These are phyloP conservation scores for Leptopilina clavipes DNA, from an alignment of 1,140 invertebrate genomes.

Conservation along the genomic window DNA sequence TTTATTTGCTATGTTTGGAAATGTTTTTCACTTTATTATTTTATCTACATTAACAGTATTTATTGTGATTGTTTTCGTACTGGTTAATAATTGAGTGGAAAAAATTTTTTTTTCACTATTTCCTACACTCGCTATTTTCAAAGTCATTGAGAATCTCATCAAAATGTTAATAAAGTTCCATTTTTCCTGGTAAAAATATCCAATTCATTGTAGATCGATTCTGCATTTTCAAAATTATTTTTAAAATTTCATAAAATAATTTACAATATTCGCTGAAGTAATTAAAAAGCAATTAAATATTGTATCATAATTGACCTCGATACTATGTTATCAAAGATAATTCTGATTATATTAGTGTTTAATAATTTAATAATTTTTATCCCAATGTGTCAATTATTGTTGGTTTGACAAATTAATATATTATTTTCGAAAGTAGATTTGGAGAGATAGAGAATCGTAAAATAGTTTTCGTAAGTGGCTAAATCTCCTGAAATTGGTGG, in stretches of 20 bases:
- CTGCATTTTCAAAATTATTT: background rate
- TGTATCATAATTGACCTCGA: no score
- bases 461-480: background rate
- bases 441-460: background rate
- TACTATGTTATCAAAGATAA: no score
- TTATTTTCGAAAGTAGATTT: background rate
- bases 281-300: background rate
- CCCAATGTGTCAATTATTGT: no score
- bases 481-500: background rate
- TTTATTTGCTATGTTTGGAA: no score
- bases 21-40: background rate
- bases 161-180: conserved; percentile 29
- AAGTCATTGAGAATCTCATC: background rate
- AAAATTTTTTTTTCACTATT: background rate
- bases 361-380: no score
- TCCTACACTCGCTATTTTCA: background rate
- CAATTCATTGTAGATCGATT: background rate
- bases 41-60: background rate
- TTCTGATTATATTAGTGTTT: no score
- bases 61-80: background rate
- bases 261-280: background rate
- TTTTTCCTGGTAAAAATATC: background rate
- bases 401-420: no score
- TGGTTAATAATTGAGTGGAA: background rate
- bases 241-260: background rate